phyloP scores from a whole-genome alignment of 35 echinoderm and acorn worm genomes.

The Ophiothrix spiculata region DNA sequence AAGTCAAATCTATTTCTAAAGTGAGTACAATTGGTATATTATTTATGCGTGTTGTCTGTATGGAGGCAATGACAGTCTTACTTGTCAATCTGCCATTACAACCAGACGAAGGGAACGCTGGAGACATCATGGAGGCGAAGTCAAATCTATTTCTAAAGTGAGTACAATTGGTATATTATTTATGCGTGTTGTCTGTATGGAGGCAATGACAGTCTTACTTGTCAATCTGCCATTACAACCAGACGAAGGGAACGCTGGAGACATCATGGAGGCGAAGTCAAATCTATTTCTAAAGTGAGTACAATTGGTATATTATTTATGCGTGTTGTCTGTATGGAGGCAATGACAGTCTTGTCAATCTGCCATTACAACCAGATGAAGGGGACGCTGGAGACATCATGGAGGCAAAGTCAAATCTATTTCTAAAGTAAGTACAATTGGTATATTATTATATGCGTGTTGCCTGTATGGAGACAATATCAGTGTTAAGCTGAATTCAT shows the following conservation, averaged over 20 bases:
- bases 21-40: no score
- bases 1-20: no score
- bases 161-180: no score
- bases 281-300: conserved; percentile 98
- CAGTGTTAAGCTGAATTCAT: no score
- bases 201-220: conserved; percentile 75
- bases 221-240: conserved; percentile 88
- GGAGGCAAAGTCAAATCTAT: conserved; percentile 98
- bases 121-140: conserved; percentile 97
- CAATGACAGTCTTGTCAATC: conserved; percentile 74
- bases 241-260: conserved; percentile 90
- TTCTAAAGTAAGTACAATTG: conserved; percentile 95
- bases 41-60: conserved; percentile 85
- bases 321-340: conserved; percentile 99
- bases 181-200: conserved; percentile 99
- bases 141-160: conserved; percentile 99
- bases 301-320: no score
- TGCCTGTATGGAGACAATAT: no score
- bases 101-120: conserved; percentile 93
- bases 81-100: conserved; percentile 85
- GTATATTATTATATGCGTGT: no score
- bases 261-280: conserved; percentile 98
- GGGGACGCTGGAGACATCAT: conserved; percentile 93
- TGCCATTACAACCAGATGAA: conserved; percentile 95
- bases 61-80: conserved; percentile 86